Evolutionary conservation across 2,888 invertebrate species (phyloP), one percentile per base, ranked within the genome.

Genomic region (Drosophila paranaensis): DNA sequence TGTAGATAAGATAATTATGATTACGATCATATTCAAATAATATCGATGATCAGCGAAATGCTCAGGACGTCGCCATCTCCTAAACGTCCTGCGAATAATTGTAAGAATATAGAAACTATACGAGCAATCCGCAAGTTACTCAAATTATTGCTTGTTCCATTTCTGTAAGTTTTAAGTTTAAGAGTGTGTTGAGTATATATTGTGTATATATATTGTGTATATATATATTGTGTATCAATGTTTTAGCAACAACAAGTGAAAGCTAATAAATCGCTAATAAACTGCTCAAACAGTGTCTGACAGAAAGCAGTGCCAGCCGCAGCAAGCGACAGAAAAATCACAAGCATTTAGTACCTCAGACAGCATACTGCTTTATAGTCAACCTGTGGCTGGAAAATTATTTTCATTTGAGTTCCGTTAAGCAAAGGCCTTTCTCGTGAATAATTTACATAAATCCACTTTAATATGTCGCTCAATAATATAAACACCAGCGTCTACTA

Each of bases 401-500:
- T 33, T 43, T 43, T 10, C 16, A 53, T 25, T 33, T 9, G 37
- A 54, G 48, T n/a, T 35, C 25, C 37, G 4, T 37, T 13, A 5
- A 3, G 4, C 37, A 25, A 45, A 2, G 20, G 8, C 6, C 14
- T 45, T 45, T 13, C 25, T 13, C 13, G 25, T 25, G 45, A 45
- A 45, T 25, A 25, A 6, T 45, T 45, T 25, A 25, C 3, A 25
- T 25, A 25, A 1, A 25, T 25, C 3, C 1, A 3, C 33, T 45
- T 35, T 5, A 79, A 63, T 35, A 91, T 91, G 91, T 91, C 91
- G 56, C 64, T 91, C 16, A 89, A 83, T 55, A 87, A 86, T 74
- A 61, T 91, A 40, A 81, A 81, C 62, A 67, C 70, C 35, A 75
- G 50, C 46, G 73, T 54, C 8, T 82, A 67, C 33, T 85, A 80